Evolutionary conservation across 2,797 vertebrate species (phyloP).

Genomic region (Poeciliopsis infans): DNA sequence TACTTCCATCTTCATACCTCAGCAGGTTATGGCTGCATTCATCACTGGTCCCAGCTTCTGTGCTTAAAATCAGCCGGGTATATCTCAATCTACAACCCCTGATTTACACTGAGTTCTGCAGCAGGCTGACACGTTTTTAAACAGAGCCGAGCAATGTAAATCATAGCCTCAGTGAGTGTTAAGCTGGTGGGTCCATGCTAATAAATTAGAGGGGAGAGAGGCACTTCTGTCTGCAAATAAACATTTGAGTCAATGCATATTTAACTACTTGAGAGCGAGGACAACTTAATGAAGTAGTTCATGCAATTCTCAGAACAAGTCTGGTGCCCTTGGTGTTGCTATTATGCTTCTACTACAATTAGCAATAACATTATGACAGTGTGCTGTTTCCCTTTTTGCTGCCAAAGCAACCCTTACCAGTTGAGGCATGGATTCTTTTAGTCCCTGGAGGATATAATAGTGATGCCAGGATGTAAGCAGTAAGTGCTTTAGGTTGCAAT

Average conservation of each 20-base stretch:
- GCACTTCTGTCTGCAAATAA: conserved; percentile 40
- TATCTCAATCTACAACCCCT: conserved; percentile 71
- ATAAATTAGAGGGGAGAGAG: conserved; percentile 32
- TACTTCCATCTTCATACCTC: conserved; percentile 76
- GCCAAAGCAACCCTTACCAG: not conserved
- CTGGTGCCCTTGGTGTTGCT: conserved; percentile 4
- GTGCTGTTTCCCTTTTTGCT: not conserved
- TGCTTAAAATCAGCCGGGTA: conserved; percentile 71
- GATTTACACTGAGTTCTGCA: conserved; percentile 70
- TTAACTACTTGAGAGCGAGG: not conserved
- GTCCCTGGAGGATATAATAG: not conserved
- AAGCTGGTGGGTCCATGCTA: conserved; percentile 46
- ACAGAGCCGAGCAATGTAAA: conserved; percentile 67
- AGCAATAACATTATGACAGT: conserved; percentile 6
- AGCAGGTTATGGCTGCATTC: conserved; percentile 75
- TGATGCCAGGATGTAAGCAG: not conserved
- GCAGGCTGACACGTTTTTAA: conserved; percentile 74
- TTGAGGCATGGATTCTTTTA: not conserved
- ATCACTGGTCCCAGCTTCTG: conserved; percentile 64
- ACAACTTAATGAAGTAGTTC: conserved; percentile 5
- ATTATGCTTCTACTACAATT: not conserved
- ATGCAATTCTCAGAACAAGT: not conserved
- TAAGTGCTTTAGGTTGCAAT: not conserved
- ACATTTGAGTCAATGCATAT: conserved; percentile 17
- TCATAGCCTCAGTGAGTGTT: conserved; percentile 53